Evolutionary conservation across 2,888 invertebrate species (phyloP).

Genomic region (Omphaloscelis lunosa): DNA sequence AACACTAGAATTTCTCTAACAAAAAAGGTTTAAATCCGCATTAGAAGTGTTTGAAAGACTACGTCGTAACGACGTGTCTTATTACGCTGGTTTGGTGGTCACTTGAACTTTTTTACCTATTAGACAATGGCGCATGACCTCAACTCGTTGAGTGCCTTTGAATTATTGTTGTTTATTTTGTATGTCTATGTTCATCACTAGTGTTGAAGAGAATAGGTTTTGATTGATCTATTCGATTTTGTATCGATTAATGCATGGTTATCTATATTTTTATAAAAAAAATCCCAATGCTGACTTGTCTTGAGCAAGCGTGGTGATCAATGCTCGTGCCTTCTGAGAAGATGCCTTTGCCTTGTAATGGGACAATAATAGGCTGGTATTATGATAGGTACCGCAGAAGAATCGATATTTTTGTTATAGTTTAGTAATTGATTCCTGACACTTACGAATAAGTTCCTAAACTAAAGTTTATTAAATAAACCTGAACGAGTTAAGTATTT

Average conservation of each 20-base stretch:
- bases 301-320: too few relatives aligned
- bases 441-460: background rate
- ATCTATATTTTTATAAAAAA: background rate
- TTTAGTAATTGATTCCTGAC: background rate
- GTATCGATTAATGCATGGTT: background rate
- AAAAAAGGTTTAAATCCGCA: constrained; percentile 56
- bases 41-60: constrained; percentile 38
- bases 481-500: background rate
- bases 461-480: background rate
- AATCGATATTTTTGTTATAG: background rate
- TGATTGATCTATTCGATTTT: constrained; percentile 15
- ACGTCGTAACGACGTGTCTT: constrained; percentile 64
- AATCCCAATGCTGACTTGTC: too few relatives aligned
- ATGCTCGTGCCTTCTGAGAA: too few relatives aligned
- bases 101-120: constrained; percentile 68
- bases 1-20: constrained; percentile 52
- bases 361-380: too few relatives aligned
- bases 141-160: constrained; percentile 79
- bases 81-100: constrained; percentile 67
- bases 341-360: too few relatives aligned
- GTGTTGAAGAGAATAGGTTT: constrained; percentile 43
- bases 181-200: constrained; percentile 53
- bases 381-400: background rate
- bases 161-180: constrained; percentile 81
- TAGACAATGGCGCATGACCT: constrained; percentile 84